phyloP scores from a whole-genome alignment of 30 jellyfish, hydroid and myxozoan genomes.

The Morbakka virulenta region DNA sequence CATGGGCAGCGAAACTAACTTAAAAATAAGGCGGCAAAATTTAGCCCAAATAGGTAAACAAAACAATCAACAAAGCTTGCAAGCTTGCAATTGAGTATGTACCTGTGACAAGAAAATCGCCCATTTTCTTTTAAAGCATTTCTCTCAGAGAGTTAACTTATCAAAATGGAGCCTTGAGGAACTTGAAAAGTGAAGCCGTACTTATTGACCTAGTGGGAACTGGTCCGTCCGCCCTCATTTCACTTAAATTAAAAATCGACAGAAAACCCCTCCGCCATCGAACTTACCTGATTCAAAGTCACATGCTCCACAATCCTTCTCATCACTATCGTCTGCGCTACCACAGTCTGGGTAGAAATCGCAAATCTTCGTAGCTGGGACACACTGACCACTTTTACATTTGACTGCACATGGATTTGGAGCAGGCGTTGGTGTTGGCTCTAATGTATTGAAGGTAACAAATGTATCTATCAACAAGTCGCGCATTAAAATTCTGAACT shows the following conservation, averaged over 20 bases:
- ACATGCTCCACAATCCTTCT: slow-evolving; percentile 88
- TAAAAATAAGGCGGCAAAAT: too few species aligned
- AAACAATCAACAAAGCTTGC: too few species aligned
- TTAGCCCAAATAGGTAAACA: too few species aligned
- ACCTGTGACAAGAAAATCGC: too few species aligned
- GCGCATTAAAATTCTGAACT: background rate
- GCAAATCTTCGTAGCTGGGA: slow-evolving; percentile 79
- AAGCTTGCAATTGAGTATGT: too few species aligned
- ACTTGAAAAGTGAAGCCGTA: too few species aligned
- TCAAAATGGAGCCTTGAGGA: too few species aligned
- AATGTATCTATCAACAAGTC: background rate
- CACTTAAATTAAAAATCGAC: background rate
- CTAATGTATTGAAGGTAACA: slow-evolving; percentile 9
- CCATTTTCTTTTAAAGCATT: too few species aligned
- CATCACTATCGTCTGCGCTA: slow-evolving; percentile 84
- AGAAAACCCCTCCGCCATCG: background rate
- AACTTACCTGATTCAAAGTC: slow-evolving; percentile 82
- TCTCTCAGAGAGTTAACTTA: too few species aligned
- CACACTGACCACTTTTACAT: slow-evolving; percentile 59
- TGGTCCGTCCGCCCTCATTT: too few species aligned
- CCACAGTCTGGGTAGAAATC: slow-evolving; percentile 94
- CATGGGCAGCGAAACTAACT: too few species aligned
- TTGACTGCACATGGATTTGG: slow-evolving; percentile 91
- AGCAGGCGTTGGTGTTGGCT: slow-evolving; percentile 90
- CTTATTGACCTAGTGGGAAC: too few species aligned